Evolutionary conservation across 2,113 vertebrate species (phyloP), one percentile per base, ranked within the genome.

Genomic region (Pantherophis guttatus): DNA sequence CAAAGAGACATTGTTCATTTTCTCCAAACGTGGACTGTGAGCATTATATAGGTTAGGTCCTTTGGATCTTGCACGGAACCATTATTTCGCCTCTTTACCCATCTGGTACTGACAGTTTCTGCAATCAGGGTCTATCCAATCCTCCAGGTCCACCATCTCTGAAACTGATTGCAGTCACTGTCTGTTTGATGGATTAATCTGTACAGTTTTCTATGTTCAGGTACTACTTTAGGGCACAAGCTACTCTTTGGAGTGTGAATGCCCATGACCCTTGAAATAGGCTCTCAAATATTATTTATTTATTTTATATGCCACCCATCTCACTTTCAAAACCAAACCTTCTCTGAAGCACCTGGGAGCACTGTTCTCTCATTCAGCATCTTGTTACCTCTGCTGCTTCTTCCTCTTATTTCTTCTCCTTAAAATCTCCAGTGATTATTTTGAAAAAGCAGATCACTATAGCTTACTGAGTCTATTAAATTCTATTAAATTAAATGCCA

Each of bases 181-280:
- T 39, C 6, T 99, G 99, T 95, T 99, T 99, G 89, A 99, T 98
- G 1, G 99, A n/a, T 99, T 96, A 99, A 95, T 96, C 99, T 99
- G 93, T 98, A 98, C 95, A 98, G 96, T 96, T 98, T 99, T 95
- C 98, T 98, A 91, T 95, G 95, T 1, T 95, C 94, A 0, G 98
- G 97, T 92, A 97, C 96, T 95, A 98, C 98, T 54, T 97, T 98
- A 10, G 29, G 12, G 62, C 62, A n/a, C 29, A 70, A 70, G 97
- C 95, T 94, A 70, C 98, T 98, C 95, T 98, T 98, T 54, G 96
- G 93, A 0, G 97, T 96, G 97, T 98, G 98, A 96, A 99, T 75
- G 98, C 54, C 57, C 97, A 97, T 50, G 98, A 96, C 81, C 98
- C 96, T 93, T 98, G 98, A 95, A 98, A 98, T 98, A 98, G 98